Conservation (phyloP, 2,888 invertebrate genomes). For the Liopterus haemorrhoidalis region DNA sequence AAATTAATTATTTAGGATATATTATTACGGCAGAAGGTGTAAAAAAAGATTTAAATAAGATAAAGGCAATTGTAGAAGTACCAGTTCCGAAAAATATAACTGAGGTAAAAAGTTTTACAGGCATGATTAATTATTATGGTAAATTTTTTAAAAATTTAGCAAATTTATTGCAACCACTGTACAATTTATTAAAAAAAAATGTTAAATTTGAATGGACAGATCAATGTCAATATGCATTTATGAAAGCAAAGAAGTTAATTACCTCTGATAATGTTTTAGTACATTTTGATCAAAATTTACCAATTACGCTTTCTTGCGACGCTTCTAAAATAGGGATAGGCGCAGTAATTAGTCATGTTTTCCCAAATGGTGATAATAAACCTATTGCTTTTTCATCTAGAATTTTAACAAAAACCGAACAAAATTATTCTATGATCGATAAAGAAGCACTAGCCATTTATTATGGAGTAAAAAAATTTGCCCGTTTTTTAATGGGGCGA, state of each 20-base stretch:
- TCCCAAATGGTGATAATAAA: constrained; percentile 34
- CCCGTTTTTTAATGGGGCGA: constrained; percentile 39
- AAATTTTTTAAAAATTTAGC: constrained; percentile 32
- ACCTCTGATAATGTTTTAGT: constrained; percentile 28
- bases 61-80: constrained; percentile 11
- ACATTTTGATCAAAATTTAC: constrained; percentile 30
- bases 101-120: constrained; percentile 20
- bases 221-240: constrained; percentile 21
- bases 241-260: constrained; percentile 28
- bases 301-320: constrained; percentile 35
- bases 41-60: constrained; percentile 15
- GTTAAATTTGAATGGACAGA: constrained; percentile 20
- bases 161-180: constrained; percentile 27
- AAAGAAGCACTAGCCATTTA: constrained; percentile 39
- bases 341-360: constrained; percentile 35
- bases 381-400: constrained; percentile 40
- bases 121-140: constrained; percentile 32
- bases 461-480: constrained; percentile 39
- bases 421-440: constrained; percentile 39
- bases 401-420: constrained; percentile 36
- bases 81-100: constrained; percentile 7
- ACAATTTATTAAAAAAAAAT: constrained; percentile 21
- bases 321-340: constrained; percentile 37
- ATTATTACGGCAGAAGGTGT: too few species aligned
- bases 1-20: too few species aligned